phyloP scores from a whole-genome alignment of 2,113 vertebrate genomes.

The Salvelinus sp. region DNA sequence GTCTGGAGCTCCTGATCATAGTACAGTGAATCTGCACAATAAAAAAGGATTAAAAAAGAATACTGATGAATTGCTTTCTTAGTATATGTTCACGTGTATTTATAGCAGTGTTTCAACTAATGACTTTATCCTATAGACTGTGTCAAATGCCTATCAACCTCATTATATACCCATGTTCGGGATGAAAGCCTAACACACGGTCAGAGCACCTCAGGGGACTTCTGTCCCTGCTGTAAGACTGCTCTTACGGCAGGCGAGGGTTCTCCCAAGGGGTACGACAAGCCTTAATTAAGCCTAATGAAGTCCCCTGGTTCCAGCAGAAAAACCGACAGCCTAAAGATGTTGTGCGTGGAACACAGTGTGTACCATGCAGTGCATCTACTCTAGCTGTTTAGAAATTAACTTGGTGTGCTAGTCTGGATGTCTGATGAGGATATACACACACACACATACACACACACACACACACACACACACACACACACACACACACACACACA shows the following conservation, averaged over 20 bases:
- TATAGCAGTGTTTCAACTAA: constrained; percentile 40
- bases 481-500: too few species aligned
- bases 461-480: too few species aligned
- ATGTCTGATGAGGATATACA: neutral
- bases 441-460: too few species aligned
- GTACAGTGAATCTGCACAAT: neutral
- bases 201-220: constrained; percentile 30
- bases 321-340: constrained; percentile 3
- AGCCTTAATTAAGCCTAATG: constrained; percentile 52
- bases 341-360: neutral
- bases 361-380: neutral
- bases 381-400: too few species aligned
- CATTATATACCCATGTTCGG: constrained; percentile 51
- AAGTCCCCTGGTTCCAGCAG: constrained; percentile 23
- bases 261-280: constrained; percentile 35
- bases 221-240: constrained; percentile 21
- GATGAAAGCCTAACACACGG: constrained; percentile 31
- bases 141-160: constrained; percentile 31
- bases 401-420: too few species aligned
- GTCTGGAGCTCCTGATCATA: neutral
- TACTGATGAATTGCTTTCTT: neutral
- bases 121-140: constrained; percentile 18
- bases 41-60: neutral
- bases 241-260: constrained; percentile 6
- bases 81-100: constrained; percentile 38